phyloP scores from a whole-genome alignment of 2,797 vertebrate genomes.

The Tokudaia tokunoshimensis region DNA sequence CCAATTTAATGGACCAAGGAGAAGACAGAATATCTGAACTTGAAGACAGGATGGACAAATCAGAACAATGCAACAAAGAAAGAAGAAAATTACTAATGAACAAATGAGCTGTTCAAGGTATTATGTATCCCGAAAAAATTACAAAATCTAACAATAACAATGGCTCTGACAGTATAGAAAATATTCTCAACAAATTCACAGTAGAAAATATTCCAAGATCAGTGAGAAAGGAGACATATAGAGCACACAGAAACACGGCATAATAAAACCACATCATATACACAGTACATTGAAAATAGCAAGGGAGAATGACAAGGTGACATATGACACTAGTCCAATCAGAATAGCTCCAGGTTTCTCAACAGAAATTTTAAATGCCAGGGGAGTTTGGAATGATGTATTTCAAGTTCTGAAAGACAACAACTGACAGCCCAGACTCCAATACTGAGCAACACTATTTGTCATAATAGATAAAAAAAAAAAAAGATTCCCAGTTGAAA shows the following conservation, averaged over 20 bases:
- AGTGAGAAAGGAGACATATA: neutral
- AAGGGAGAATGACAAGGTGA: neutral
- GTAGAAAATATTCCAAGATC: neutral
- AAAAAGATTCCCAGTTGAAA: neutral
- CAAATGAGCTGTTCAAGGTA: neutral
- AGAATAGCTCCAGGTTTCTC: neutral
- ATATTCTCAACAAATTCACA: neutral
- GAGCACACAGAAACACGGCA: neutral
- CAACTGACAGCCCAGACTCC: neutral
- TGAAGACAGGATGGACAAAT: neutral
- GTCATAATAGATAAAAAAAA: neutral
- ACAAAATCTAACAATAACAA: neutral
- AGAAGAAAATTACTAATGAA: neutral
- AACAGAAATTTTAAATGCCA: neutral
- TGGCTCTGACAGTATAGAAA: neutral
- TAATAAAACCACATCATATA: neutral
- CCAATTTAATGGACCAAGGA: neutral
- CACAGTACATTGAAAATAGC: neutral
- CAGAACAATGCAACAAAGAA: neutral
- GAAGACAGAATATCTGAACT: neutral
- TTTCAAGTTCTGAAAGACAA: neutral
- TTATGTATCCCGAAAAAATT: neutral
- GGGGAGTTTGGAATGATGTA: neutral
- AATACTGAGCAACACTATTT: neutral
- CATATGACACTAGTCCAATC: neutral